Conservation (phyloP, 2,888 invertebrate genomes). For the Pocota personata region DNA sequence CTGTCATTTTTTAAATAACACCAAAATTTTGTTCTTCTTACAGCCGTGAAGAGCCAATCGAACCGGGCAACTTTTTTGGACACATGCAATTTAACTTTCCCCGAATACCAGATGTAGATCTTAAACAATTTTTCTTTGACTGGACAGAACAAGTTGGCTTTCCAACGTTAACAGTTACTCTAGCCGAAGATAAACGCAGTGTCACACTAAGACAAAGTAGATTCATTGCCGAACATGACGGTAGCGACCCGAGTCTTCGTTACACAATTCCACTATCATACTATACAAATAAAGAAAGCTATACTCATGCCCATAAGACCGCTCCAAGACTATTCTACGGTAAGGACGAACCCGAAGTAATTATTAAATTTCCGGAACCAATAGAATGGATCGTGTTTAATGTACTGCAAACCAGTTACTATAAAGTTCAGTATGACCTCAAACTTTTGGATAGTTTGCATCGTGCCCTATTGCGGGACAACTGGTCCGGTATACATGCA, state of each 20-base stretch:
- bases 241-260: background rate
- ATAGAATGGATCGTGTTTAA: constrained; percentile 86
- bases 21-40: too few species aligned
- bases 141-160: constrained; percentile 85
- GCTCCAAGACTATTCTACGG: background rate
- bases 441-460: constrained; percentile 85
- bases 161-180: constrained; percentile 85
- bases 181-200: background rate
- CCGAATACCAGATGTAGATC: constrained; percentile 86
- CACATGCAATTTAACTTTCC: constrained; percentile 82
- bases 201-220: constrained; percentile 75
- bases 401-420: constrained; percentile 86
- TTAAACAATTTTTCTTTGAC: constrained; percentile 83
- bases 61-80: too few species aligned
- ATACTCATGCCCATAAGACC: background rate
- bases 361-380: background rate
- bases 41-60: constrained; percentile 79
- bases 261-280: constrained; percentile 1
- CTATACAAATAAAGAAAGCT: background rate
- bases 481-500: constrained; percentile 84
- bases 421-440: constrained; percentile 87
- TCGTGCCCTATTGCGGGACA: constrained; percentile 82
- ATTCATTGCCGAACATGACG: constrained; percentile 71
- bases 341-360: background rate
- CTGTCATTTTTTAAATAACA: too few species aligned